Evolutionary conservation across 2,797 vertebrate species (phyloP), one percentile per base, ranked within the genome.

Genomic region (Silurus lanzhouensis): DNA sequence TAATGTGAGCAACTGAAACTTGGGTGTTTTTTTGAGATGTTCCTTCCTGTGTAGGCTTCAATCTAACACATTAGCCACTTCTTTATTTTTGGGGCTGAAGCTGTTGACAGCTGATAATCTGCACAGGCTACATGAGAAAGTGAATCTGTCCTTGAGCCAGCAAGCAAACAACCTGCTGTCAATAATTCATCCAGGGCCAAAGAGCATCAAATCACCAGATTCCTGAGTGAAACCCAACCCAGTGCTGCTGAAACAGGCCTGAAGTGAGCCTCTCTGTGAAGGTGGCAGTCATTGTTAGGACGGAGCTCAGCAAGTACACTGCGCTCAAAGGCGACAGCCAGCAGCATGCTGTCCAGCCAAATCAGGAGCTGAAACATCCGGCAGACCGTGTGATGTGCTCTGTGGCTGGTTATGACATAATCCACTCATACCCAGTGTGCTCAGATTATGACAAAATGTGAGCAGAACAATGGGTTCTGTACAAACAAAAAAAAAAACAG

Each of bases 121-220:
- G 88, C 89, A 89, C 87, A 91, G 91, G 88, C 92, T 93, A 92
- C 93, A 93, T 93, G 94, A 89, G 85, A 94, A 92, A 93, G 92
- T 67, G 91, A 93, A 95, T 91, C 92, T 90, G 90, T 93, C 92
- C 91, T 92, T 89, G 84, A 27, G 91, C 92, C 86, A 85, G 91
- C 83, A 60, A 86, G 90, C 84, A 83, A 88, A 84, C 85, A 89
- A 89, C 83, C 89, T 87, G 58, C 25, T 88, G 91, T 92, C 91
- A 93, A 91, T 93, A 90, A 92, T 92, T 86, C 79, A 90, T 88
- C 79, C 78, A 81, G 68, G 77, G 66, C 77, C 82, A 87, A 87
- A 85, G 83, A 88, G 78, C n/a, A 7, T 74, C 81, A 80, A 85
- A 87, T 38, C 67, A 83, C 82, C 72, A 86, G 57, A 84, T 86